Evolutionary conservation across 2,113 vertebrate species (phyloP), one percentile per base, ranked within the genome.

Genomic region (Syngnathus floridae): DNA sequence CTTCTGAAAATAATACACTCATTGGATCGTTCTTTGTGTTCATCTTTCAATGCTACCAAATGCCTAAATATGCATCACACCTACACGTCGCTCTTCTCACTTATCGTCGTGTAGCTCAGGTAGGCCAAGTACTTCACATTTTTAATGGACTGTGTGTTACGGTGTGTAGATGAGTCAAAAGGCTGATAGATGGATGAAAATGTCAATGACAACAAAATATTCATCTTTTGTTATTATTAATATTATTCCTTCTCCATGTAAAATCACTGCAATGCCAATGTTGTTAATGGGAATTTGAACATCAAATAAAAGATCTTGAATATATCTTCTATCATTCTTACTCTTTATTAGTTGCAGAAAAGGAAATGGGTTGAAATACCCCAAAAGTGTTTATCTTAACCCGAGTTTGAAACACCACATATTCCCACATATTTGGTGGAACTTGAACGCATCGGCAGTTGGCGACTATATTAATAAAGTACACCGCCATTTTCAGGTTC

Each of bases 121-220:
- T 86, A 80, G 86, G 89, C 84, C 82, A 84, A 93, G 91, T 93
- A 92, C 92, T 94, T 91, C 88, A 92, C 85, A 86, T 88, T 97
- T 95, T 95, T 94, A 96, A 93, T 52, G 58, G 92, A 92, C 92
- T 91, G 93, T 93, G 89, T 93, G 92, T 93, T 92, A 92, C 56
- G 11, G 70, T 86, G 80, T 86, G 79, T 84, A 89, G 84, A 86
- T 77, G 72, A 83, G 78, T 67, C 76, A 52, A 31, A 41, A 49
- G 59, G 52, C 51, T 70, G 67, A 80, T 64, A 67, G 72, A 74
- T 68, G 67, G 48, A 87, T 36, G 69, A 49, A 79, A 86, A 71
- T 77, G 62, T 82, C 75, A 84, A 82, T 83, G 67, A 74, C 62
- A 86, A 77, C 66, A 83, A 85, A 75, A 71, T 45, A 80, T 82